Conservation (phyloP, 2,113 vertebrate species). For the Diadophis punctatus region DNA sequence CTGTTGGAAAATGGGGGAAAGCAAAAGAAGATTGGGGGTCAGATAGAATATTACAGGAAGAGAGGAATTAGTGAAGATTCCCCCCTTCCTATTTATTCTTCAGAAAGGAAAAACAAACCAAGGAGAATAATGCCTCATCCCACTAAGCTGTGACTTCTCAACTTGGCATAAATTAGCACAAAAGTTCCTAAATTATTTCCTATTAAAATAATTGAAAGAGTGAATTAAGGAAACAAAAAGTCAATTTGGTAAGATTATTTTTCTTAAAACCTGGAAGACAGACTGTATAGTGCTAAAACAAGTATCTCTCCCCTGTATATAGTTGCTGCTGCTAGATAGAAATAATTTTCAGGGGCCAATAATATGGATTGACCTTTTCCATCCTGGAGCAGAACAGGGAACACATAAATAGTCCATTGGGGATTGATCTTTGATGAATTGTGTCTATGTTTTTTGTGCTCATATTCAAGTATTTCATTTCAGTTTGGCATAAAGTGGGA, state of each 20-base stretch:
- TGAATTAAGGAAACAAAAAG: neutral
- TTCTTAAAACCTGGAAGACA: constrained; percentile 7
- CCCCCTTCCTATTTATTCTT: neutral
- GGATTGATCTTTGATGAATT: constrained; percentile 27
- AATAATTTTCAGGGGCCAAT: constrained; percentile 15
- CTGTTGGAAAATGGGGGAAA: neutral
- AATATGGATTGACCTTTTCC: neutral
- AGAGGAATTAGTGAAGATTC: neutral
- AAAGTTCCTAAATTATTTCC: neutral
- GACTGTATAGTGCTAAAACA: neutral
- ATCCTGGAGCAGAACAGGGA: constrained; percentile 22
- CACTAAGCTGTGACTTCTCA: constrained; percentile 5
- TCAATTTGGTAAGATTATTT: neutral
- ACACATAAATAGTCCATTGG: neutral
- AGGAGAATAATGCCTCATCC: neutral
- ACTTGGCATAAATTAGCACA: constrained; percentile 31
- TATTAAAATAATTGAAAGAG: constrained; percentile 20
- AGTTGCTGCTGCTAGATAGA: constrained; percentile 14
- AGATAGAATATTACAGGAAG: neutral
- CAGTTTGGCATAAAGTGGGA: constrained; percentile 28
- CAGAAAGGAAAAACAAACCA: neutral
- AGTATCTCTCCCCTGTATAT: neutral
- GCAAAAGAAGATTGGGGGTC: neutral
- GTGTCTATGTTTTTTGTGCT: neutral
- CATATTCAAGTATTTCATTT: constrained; percentile 7